Percentiles rank a stretch among this genome's conserved stretches.
Evolutionary conservation across 2,888 invertebrate species (phyloP).

Genomic region (Drosophila robusta): DNA sequence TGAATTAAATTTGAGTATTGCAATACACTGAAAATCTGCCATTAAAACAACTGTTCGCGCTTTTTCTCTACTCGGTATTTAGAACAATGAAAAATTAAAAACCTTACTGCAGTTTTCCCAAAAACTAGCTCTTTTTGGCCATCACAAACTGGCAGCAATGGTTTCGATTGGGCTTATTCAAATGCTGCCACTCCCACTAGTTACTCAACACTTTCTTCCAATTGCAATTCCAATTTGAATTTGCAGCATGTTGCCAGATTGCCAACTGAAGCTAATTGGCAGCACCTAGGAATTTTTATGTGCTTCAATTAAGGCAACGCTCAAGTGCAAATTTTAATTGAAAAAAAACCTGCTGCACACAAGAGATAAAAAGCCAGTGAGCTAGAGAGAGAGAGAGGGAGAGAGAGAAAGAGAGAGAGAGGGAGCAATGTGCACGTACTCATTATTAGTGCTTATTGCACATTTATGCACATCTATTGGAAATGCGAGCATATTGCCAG

Average conservation of each 20-base stretch:
- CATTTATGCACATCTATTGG: neutral
- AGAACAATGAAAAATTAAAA: neutral
- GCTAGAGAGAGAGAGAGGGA: too few relatives aligned
- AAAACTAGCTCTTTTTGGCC: neutral
- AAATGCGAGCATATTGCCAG: neutral
- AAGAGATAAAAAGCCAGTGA: neutral
- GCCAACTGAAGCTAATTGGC: neutral
- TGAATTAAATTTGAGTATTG: too few relatives aligned
- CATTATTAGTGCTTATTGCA: neutral
- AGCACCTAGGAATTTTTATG: neutral
- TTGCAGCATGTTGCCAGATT: constrained; percentile 8
- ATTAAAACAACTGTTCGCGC: too few relatives aligned
- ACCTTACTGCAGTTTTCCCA: neutral
- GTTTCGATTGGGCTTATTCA: too few relatives aligned
- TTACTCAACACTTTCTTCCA: neutral
- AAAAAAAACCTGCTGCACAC: neutral
- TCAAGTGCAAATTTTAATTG: neutral
- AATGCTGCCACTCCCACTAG: too few relatives aligned
- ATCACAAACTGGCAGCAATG: neutral
- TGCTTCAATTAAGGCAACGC: neutral
- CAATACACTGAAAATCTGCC: too few relatives aligned
- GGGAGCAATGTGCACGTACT: neutral
- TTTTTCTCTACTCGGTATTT: too few relatives aligned
- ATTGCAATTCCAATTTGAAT: neutral
- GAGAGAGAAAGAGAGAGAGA: neutral